Conservation (phyloP, 2,888 invertebrate species). For the Phengaris arion region DNA sequence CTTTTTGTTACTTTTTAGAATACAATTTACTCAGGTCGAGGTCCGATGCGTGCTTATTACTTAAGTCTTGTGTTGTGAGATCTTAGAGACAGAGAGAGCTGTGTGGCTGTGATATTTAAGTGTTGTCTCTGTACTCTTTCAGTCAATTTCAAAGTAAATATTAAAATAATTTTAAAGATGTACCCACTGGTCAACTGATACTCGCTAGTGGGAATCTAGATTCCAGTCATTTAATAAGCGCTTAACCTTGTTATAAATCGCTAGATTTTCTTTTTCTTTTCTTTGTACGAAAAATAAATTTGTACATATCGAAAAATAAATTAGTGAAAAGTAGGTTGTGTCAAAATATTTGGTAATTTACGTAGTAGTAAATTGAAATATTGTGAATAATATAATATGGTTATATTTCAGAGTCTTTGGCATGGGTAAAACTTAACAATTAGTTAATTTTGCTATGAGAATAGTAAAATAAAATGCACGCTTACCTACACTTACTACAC, state of each 20-base stretch:
- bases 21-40: not conserved
- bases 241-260: not conserved
- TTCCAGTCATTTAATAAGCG: not conserved
- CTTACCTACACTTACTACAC: too few species aligned
- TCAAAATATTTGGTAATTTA: not conserved
- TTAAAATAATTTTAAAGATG: not conserved
- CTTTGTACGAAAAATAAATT: not conserved
- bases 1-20: not conserved
- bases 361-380: not conserved
- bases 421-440: not conserved
- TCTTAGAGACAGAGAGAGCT: not conserved
- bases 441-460: too few species aligned
- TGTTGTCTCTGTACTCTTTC: conserved; percentile 9
- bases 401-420: not conserved
- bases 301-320: not conserved
- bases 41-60: not conserved
- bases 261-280: not conserved
- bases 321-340: conserved; percentile 2
- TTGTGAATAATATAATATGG: not conserved
- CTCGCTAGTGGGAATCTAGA: not conserved
- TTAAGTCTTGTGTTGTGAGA: not conserved
- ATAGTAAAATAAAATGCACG: too few species aligned
- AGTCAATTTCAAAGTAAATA: not conserved
- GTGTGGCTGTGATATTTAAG: conserved; percentile 15
- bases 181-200: too few species aligned